Evolutionary conservation across 2,113 vertebrate genomes (phyloP), one percentile per base, ranked within the genome.

Genomic region (Centropus bengalensis): DNA sequence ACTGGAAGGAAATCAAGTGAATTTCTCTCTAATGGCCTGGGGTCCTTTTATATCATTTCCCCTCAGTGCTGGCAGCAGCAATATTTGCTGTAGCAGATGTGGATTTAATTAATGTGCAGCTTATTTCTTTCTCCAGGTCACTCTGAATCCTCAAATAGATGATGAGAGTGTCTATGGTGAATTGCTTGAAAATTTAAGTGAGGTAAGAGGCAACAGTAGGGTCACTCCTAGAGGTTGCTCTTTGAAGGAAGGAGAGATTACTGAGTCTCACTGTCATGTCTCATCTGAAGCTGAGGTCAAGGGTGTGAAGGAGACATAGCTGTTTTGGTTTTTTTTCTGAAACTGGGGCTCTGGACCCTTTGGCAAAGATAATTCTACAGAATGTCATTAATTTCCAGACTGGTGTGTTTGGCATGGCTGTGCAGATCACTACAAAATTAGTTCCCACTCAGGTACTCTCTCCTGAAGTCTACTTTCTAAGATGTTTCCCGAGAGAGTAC

Each of bases 91-190:
- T 77, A 78, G 42, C 88, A 94, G 89, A 86, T 82, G 91, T 83
- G 75, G 56, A 81, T 96, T 94, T 96, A 97, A 91, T 95, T 88
- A 90, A 93, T 89, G 52, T 71, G 23, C n/a, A 67, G 60, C 19
- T 26, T 91, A 60, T 91, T 95, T 91, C 45, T 86, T 88, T 91
- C 85, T 70, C 56, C 10, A 24, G 82, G 66, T 93, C 89, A 90
- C 23, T 95, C 73, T 38, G 21, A 91, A 91, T 76, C 6, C 47
- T 83, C 56, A 40, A 68, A 83, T 59, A 38, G 45, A 94, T 71
- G 14, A 20, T 3, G 2, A 67, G 33, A 60, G 8, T 30, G 20
- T 51, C 20, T 6, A 8, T 14, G 8, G 76, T 54, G 71, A 90
- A 74, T 86, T 59, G 28, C 76, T 83, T 70, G 64, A 22, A 86